phyloP scores from a whole-genome alignment of 1,140 invertebrate genomes.

The Oncopodura yosiiana region DNA sequence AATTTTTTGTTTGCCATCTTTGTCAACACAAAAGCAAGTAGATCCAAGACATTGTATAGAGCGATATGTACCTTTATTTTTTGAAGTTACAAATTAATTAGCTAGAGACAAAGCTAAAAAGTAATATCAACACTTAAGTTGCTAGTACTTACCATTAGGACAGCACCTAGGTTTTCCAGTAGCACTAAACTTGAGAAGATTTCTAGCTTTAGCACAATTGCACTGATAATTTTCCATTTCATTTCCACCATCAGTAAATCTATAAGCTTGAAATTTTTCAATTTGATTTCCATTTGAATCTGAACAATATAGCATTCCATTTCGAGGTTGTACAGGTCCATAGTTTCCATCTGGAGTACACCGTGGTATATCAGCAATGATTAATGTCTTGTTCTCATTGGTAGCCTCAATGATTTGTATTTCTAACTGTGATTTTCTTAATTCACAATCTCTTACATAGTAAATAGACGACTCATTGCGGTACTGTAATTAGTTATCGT shows the following conservation, averaged over 20 bases:
- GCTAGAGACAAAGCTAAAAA: too few species aligned
- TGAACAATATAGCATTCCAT: slow-evolving; percentile 17
- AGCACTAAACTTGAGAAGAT: slow-evolving; percentile 16
- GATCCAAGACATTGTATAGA: slow-evolving; percentile 21
- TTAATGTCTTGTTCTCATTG: not conserved
- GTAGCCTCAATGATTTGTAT: slow-evolving; percentile 9
- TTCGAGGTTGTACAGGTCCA: slow-evolving; percentile 4
- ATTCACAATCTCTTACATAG: slow-evolving; percentile 21
- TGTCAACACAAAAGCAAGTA: slow-evolving; percentile 30
- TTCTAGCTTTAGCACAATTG: slow-evolving; percentile 24
- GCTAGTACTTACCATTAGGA: slow-evolving; percentile 27
- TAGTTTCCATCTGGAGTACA: slow-evolving; percentile 17
- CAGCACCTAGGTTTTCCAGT: slow-evolving; percentile 27
- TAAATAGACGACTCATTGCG: not conserved
- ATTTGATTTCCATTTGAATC: slow-evolving; percentile 19
- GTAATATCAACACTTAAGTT: too few species aligned
- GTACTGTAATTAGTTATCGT: too few species aligned
- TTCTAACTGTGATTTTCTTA: slow-evolving; percentile 6
- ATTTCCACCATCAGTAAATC: slow-evolving; percentile 3
- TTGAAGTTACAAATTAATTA: too few species aligned
- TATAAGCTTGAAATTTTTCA: slow-evolving; percentile 19
- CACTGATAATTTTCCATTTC: slow-evolving; percentile 20
- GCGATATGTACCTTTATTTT: not conserved
- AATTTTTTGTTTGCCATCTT: slow-evolving; percentile 18
- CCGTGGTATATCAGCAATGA: slow-evolving; percentile 15